A percentile compares a stretch with the other conserved stretches of the same genome.
Conservation (phyloP, 2,888 invertebrate species). For the Rhagonycha fulva region DNA sequence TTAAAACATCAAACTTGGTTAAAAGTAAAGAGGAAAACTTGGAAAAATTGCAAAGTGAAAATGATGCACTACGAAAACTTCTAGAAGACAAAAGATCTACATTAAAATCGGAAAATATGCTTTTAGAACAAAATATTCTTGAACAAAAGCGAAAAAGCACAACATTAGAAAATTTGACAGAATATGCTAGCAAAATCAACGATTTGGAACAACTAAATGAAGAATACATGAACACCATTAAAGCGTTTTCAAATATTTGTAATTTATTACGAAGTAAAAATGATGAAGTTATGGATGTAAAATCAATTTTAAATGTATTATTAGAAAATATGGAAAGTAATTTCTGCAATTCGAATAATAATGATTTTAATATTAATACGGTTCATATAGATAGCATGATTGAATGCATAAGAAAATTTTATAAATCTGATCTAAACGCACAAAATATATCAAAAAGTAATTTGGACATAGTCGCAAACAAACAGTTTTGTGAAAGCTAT, state of each 20-base stretch:
- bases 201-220: neutral
- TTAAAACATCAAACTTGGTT: neutral
- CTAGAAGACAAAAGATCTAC: neutral
- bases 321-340: neutral
- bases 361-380: neutral
- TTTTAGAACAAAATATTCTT: neutral
- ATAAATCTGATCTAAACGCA: neutral
- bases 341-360: neutral
- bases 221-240: neutral
- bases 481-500: neutral
- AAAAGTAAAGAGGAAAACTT: neutral
- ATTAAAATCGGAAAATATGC: neutral
- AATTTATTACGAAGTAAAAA: neutral
- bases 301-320: neutral
- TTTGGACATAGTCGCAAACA: neutral
- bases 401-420: neutral
- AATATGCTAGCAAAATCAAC: neutral
- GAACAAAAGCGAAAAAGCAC: neutral
- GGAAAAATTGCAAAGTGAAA: conserved; percentile 5
- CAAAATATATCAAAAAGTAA: neutral
- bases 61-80: neutral
- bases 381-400: neutral
- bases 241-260: neutral
- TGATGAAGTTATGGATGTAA: neutral
- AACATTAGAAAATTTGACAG: neutral